phyloP scores from a whole-genome alignment of 2,888 invertebrate genomes.

The Ecdyonurus torrentis region DNA sequence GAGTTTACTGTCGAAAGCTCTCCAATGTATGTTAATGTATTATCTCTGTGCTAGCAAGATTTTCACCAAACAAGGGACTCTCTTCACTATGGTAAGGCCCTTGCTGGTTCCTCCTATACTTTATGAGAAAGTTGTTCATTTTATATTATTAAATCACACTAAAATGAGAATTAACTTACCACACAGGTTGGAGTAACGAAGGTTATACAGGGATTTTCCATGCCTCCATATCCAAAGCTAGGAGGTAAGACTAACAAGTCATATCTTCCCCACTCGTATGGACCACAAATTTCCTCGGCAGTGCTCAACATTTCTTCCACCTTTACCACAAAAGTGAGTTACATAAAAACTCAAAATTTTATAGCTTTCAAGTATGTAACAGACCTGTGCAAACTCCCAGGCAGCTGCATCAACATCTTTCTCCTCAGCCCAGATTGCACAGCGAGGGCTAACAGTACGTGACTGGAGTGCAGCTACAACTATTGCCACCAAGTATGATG shows the following conservation, averaged over 20 bases:
- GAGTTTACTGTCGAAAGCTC: not conserved
- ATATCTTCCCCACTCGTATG: slow-evolving; percentile 82
- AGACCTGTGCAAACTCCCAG: slow-evolving; percentile 69
- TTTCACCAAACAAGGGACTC: no score
- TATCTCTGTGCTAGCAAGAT: no score
- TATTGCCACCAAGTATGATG: slow-evolving; percentile 77
- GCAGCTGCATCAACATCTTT: slow-evolving; percentile 66
- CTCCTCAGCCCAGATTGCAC: slow-evolving; percentile 79
- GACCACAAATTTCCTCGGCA: slow-evolving; percentile 72
- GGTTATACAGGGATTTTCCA: slow-evolving; percentile 95
- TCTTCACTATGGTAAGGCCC: no score
- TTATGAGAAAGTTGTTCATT: no score
- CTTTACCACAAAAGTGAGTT: slow-evolving; percentile 7
- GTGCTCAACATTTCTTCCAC: slow-evolving; percentile 66
- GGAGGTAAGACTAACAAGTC: slow-evolving; percentile 82
- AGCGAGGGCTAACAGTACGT: slow-evolving; percentile 58
- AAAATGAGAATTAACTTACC: slow-evolving; percentile 29
- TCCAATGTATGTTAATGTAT: no score
- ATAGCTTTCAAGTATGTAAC: not conserved
- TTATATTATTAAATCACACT: no score
- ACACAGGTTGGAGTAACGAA: slow-evolving; percentile 87
- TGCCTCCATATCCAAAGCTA: slow-evolving; percentile 88
- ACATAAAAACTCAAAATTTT: not conserved
- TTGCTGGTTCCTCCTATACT: no score
- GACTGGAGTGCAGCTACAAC: slow-evolving; percentile 70